Conservation (phyloP, 2,113 vertebrate species). For the Bujurquina vittata region DNA sequence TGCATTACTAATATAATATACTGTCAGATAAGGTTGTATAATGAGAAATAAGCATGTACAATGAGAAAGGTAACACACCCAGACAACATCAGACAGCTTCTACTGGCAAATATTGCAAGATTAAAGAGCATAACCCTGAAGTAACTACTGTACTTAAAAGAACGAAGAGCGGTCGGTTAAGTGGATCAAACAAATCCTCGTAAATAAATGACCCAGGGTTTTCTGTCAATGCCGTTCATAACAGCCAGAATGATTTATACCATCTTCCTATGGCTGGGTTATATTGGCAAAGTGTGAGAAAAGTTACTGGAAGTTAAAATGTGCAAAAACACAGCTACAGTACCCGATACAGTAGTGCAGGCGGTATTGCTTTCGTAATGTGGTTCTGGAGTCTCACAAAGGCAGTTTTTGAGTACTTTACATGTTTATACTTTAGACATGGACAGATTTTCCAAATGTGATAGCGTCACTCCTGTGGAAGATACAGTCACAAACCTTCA, state of each 20-base stretch:
- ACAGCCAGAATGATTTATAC: not conserved
- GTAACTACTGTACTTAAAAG: not conserved
- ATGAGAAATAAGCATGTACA: fast-evolving
- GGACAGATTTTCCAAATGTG: not conserved
- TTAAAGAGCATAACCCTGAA: not conserved
- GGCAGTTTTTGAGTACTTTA: too few relatives aligned
- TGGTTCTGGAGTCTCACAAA: too few relatives aligned
- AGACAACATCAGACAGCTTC: not conserved
- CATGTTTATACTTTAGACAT: not conserved
- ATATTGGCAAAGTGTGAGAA: not conserved
- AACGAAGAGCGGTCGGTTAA: not conserved
- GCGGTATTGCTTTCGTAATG: too few relatives aligned
- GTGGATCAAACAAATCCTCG: not conserved
- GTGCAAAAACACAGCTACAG: too few relatives aligned
- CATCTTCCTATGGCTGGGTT: too few relatives aligned
- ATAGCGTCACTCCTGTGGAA: not conserved
- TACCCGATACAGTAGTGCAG: too few relatives aligned
- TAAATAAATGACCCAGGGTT: not conserved
- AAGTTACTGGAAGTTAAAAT: not conserved
- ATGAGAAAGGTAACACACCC: not conserved
- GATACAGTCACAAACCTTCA: not conserved
- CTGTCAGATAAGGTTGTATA: not conserved
- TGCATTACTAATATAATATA: not conserved
- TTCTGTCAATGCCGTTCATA: not conserved
- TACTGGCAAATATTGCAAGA: not conserved